Percentiles rank a stretch among this genome's conserved stretches.
Evolutionary conservation across 2,113 vertebrate species (phyloP).

Genomic region (Apeltes quadracus): DNA sequence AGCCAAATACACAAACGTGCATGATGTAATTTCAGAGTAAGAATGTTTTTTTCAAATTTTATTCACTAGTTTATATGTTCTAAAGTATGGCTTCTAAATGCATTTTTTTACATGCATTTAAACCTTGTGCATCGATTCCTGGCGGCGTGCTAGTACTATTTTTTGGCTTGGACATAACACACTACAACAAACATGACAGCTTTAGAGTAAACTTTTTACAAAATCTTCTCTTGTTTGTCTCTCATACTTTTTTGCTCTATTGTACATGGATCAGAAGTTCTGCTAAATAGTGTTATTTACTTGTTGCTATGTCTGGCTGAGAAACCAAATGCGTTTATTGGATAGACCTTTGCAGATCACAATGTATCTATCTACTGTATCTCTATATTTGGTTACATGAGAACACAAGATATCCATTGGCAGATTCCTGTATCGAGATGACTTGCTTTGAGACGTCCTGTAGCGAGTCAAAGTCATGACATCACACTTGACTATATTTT

Average conservation of each 20-base stretch:
- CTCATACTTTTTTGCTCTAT: background rate
- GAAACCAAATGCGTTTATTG: conserved; percentile 3
- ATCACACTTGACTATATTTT: background rate
- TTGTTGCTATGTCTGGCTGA: background rate
- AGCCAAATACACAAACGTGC: conserved; percentile 5
- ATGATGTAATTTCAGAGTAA: background rate
- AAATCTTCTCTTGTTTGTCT: background rate
- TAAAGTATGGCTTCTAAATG: background rate
- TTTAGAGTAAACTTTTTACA: background rate
- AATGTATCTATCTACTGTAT: background rate
- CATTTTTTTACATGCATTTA: background rate
- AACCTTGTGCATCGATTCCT: background rate
- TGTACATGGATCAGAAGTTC: background rate
- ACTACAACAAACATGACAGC: background rate
- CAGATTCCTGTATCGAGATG: background rate
- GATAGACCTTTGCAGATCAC: background rate
- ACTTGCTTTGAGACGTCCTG: background rate
- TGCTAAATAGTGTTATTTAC: conserved; percentile 2
- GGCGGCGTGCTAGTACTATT: background rate
- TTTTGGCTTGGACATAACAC: background rate
- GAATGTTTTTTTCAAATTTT: background rate
- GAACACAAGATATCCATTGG: background rate
- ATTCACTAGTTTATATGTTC: background rate
- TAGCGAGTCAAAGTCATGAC: background rate
- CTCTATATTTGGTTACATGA: background rate